These are phyloP conservation scores for Aplidium turbinatum DNA, from an alignment of 23 tunicate genomes.

Conservation along the genomic window DNA sequence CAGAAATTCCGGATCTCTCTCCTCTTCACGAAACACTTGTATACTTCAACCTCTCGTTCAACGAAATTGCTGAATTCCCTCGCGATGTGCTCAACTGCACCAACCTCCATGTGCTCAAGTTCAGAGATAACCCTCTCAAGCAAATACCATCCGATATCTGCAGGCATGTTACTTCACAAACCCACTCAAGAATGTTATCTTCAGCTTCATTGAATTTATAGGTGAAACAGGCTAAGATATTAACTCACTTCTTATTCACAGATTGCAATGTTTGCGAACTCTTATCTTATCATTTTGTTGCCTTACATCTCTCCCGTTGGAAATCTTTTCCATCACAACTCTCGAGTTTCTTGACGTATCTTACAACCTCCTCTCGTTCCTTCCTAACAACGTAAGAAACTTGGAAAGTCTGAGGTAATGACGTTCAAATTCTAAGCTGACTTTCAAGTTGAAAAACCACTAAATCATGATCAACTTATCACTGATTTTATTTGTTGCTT, in stretches of 20 bases:
- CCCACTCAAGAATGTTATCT: no score
- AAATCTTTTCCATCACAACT: slow-evolving; percentile 51
- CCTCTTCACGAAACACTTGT: slow-evolving; percentile 57
- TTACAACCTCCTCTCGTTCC: slow-evolving; percentile 74
- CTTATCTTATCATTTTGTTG: slow-evolving; percentile 85
- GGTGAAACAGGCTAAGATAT: no score
- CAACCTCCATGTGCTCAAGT: slow-evolving; percentile 70
- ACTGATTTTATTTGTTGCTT: no score
- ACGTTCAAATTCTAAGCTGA: no score
- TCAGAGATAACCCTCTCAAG: slow-evolving; percentile 74
- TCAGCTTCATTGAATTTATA: no score
- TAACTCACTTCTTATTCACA: no score
- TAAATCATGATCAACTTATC: no score
- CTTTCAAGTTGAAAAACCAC: no score
- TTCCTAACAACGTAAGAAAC: slow-evolving; percentile 60
- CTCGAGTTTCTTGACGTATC: slow-evolving; percentile 85
- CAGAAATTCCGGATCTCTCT: slow-evolving; percentile 67
- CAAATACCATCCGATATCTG: slow-evolving; percentile 66
- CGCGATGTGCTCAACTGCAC: slow-evolving; percentile 54
- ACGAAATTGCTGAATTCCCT: slow-evolving; percentile 66
- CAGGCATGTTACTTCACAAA: slow-evolving; percentile 69
- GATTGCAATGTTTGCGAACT: slow-evolving; percentile 60
- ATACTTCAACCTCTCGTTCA: slow-evolving; percentile 80
- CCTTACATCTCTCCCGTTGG: slow-evolving; percentile 62
- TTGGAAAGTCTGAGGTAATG: slow-evolving; percentile 71